Evolutionary conservation across 2,797 vertebrate genomes (phyloP).

Genomic region (Odontamblyopus rebecca): DNA sequence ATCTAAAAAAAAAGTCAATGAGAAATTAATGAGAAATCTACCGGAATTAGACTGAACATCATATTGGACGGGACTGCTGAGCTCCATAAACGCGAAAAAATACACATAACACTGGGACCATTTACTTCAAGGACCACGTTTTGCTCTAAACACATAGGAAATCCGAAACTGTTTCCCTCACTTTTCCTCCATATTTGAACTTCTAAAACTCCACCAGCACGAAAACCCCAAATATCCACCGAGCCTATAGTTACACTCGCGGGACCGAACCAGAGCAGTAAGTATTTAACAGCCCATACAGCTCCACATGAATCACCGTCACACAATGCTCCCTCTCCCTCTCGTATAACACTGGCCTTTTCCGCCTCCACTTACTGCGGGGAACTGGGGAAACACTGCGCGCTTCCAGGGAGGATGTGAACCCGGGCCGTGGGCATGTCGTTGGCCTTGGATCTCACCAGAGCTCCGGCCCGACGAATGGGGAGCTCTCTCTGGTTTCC

Average conservation of each 20-base stretch:
- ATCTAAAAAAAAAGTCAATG: too few relatives aligned
- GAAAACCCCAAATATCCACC: slow-evolving; percentile 28
- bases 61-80: too few relatives aligned
- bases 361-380: slow-evolving; percentile 61
- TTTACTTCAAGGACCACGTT: not conserved
- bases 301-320: slow-evolving; percentile 59
- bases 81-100: too few relatives aligned
- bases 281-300: slow-evolving; percentile 37
- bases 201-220: not conserved
- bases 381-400: slow-evolving; percentile 65
- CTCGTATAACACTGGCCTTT: slow-evolving; percentile 60
- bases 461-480: slow-evolving; percentile 45
- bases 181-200: not conserved
- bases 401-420: slow-evolving; percentile 79
- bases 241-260: not conserved
- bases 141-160: not conserved
- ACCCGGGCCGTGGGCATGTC: slow-evolving; percentile 68
- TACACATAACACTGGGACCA: too few relatives aligned
- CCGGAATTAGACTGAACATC: too few relatives aligned
- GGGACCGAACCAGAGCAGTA: slow-evolving; percentile 31
- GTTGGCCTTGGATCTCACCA: slow-evolving; percentile 78
- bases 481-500: slow-evolving; percentile 68
- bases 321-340: slow-evolving; percentile 59
- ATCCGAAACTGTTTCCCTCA: not conserved
- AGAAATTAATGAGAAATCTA: too few relatives aligned